A percentile compares a stretch with the other conserved stretches of the same genome.
These are phyloP conservation scores for Balaenoptera acutorostrata DNA, from an alignment of 2,113 vertebrate genomes.

Conservation along the genomic window DNA sequence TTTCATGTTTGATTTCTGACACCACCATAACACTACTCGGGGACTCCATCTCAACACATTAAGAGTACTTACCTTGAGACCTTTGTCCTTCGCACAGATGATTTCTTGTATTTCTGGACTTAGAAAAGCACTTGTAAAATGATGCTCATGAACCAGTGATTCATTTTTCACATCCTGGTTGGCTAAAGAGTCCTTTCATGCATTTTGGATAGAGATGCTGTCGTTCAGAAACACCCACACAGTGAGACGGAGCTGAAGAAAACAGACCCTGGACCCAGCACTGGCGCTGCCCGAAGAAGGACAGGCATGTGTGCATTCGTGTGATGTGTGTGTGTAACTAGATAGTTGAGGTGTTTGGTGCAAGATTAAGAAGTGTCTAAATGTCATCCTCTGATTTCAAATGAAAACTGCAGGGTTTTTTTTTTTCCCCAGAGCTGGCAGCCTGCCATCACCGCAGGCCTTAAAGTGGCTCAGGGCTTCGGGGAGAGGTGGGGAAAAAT, in stretches of 20 bases:
- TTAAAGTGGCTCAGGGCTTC: slow-evolving; percentile 39
- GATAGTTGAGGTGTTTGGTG: slow-evolving; percentile 66
- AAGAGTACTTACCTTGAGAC: slow-evolving; percentile 39
- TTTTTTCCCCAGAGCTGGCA: slow-evolving; percentile 71
- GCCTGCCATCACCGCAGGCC: slow-evolving; percentile 77
- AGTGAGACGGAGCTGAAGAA: neutral
- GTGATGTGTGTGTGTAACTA: neutral
- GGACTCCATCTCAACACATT: neutral
- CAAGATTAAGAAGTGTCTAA: slow-evolving; percentile 61
- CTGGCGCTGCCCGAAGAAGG: neutral
- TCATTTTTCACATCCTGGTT: slow-evolving; percentile 28
- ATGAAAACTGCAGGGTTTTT: slow-evolving; percentile 63
- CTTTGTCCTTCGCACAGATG: neutral
- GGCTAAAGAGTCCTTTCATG: neutral
- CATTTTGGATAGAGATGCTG: neutral
- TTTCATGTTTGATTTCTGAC: neutral
- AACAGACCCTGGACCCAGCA: accelerated
- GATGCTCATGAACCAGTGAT: neutral
- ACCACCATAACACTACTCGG: neutral
- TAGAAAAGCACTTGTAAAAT: neutral
- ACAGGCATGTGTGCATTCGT: neutral
- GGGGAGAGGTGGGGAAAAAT: neutral
- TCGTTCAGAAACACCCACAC: neutral
- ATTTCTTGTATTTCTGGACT: slow-evolving; percentile 39
- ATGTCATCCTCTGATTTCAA: slow-evolving; percentile 60